phyloP scores from a whole-genome alignment of 2,113 vertebrate genomes.

The Cryptomyrus ogoouensis region DNA sequence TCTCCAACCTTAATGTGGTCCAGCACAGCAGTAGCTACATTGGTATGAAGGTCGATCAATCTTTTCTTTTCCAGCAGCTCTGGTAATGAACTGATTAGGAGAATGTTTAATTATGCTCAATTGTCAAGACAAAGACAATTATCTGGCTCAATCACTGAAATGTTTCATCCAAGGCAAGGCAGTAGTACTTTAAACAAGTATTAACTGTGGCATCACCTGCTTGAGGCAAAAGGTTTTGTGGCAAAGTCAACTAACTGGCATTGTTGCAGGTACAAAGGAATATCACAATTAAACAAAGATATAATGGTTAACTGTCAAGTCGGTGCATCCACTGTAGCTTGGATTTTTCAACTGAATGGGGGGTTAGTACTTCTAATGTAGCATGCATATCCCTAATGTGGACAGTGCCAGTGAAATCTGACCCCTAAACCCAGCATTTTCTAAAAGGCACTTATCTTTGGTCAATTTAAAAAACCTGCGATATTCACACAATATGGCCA shows the following conservation, averaged over 20 bases:
- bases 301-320: not conserved
- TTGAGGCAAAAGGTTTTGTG: not conserved
- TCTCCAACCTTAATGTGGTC: slow-evolving; percentile 91
- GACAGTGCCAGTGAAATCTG: not conserved
- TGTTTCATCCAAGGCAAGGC: not conserved
- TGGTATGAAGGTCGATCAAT: slow-evolving; percentile 95
- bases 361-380: not conserved
- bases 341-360: not conserved
- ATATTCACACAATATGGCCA: not conserved
- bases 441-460: not conserved
- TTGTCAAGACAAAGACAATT: not conserved
- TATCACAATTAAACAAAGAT: not conserved
- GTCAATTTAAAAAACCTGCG: not conserved
- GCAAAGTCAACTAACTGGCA: not conserved
- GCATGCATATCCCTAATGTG: not conserved
- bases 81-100: slow-evolving; percentile 77
- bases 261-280: not conserved
- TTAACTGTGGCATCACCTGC: not conserved
- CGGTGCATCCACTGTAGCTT: not conserved
- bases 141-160: not conserved
- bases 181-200: not conserved
- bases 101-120: not conserved
- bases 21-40: slow-evolving; percentile 91
- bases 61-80: slow-evolving; percentile 96
- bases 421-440: not conserved